Percentiles rank a stretch among this genome's conserved stretches.
Conservation (phyloP, 1,140 invertebrate genomes). For the Plectrocnemia conspersa region DNA sequence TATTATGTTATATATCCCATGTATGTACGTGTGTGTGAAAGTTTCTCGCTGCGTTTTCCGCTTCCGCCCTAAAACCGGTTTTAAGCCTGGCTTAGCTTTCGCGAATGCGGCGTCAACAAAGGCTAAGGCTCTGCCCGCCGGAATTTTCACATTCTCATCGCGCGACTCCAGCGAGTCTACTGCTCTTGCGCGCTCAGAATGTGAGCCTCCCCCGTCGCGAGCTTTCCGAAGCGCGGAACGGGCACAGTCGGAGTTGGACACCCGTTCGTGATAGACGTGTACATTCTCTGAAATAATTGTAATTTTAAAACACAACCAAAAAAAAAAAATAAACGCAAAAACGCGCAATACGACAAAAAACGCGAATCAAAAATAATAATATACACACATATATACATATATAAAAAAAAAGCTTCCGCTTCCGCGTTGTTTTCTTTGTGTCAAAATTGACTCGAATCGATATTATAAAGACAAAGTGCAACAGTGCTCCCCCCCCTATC, state of each 20-base stretch:
- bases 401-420: slow-evolving; percentile 4
- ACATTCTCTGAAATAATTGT: slow-evolving; percentile 23
- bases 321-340: background rate
- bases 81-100: slow-evolving; percentile 1
- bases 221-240: slow-evolving; percentile 14
- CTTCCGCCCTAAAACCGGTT: slow-evolving; percentile 9
- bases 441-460: background rate
- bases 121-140: slow-evolving; percentile 5
- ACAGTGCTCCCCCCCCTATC: too few species aligned
- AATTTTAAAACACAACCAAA: slow-evolving; percentile 19
- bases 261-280: slow-evolving; percentile 23
- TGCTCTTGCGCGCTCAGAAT: background rate
- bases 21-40: too few species aligned
- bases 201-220: slow-evolving; percentile 14
- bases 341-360: too few species aligned
- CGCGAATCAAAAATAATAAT: too few species aligned
- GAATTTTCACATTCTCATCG: slow-evolving; percentile 15
- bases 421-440: slow-evolving; percentile 11
- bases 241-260: slow-evolving; percentile 22
- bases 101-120: slow-evolving; percentile 22
- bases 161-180: background rate
- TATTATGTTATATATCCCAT: too few species aligned
- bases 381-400: too few species aligned
- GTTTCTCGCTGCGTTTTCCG: slow-evolving; percentile 14
- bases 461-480: too few species aligned